These are phyloP conservation scores for Toxonevra muliebris DNA, from an alignment of 2,888 invertebrate species.

Conservation along the genomic window DNA sequence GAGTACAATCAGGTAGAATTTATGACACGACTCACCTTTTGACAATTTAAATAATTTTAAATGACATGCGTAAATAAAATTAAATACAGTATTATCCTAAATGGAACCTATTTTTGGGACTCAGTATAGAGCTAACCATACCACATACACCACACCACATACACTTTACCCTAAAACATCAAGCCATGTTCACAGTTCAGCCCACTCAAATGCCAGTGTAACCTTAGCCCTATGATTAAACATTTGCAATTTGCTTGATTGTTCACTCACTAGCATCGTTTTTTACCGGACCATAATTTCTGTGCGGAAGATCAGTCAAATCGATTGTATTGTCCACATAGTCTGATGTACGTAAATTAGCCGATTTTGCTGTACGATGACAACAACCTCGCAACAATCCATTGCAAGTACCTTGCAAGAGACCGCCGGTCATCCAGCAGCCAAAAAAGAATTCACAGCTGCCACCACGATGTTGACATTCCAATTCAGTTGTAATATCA, in stretches of 20 bases:
- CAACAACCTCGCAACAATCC: slow-evolving; percentile 87
- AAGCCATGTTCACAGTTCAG: neutral
- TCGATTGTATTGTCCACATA: slow-evolving; percentile 71
- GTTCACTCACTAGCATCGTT: slow-evolving; percentile 80
- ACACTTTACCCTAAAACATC: too few species aligned
- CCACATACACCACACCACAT: too few species aligned
- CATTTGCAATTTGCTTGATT: too few species aligned
- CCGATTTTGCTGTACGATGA: slow-evolving; percentile 77
- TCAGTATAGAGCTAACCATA: too few species aligned
- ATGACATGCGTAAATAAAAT: too few species aligned
- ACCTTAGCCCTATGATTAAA: neutral
- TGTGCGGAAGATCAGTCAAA: slow-evolving; percentile 69
- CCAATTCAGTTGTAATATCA: slow-evolving; percentile 62
- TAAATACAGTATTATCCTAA: too few species aligned
- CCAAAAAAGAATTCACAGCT: slow-evolving; percentile 91
- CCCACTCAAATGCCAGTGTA: slow-evolving; percentile 20
- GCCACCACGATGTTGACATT: slow-evolving; percentile 70
- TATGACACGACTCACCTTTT: too few species aligned
- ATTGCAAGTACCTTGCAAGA: slow-evolving; percentile 85
- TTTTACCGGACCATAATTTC: slow-evolving; percentile 76
- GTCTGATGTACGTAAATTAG: slow-evolving; percentile 73
- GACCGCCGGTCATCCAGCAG: slow-evolving; percentile 90
- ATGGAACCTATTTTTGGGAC: too few species aligned
- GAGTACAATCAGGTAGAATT: too few species aligned
- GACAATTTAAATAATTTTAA: too few species aligned